A percentile compares a stretch with the other conserved stretches of the same genome.
Evolutionary conservation across 2,888 invertebrate species (phyloP).

Genomic region (Epinotia nisella): DNA sequence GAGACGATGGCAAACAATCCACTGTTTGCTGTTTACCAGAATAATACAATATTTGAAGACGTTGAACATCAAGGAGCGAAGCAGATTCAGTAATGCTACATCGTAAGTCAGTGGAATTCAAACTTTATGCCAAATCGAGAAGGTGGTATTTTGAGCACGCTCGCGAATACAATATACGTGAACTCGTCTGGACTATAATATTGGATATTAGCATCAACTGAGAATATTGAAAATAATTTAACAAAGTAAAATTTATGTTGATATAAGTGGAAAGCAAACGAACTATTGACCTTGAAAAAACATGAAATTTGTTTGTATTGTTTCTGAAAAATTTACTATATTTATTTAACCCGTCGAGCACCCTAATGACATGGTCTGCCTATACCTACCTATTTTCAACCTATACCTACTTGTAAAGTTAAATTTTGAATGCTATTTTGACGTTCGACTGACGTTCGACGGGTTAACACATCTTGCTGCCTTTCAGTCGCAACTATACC

Average conservation of each 20-base stretch:
- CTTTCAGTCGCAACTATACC: too few species aligned
- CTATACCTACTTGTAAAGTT: too few species aligned
- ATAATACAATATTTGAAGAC: constrained; percentile 7
- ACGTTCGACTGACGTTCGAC: too few species aligned
- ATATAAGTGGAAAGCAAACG: background rate
- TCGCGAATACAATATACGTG: background rate
- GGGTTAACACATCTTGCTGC: too few species aligned
- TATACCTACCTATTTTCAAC: too few species aligned
- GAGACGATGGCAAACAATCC: constrained; percentile 9
- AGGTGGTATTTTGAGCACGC: background rate
- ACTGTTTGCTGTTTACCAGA: constrained; percentile 4
- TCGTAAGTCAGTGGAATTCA: background rate
- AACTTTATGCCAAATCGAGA: background rate
- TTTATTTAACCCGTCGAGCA: too few species aligned
- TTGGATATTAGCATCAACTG: background rate
- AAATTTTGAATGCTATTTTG: too few species aligned
- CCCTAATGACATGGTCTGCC: too few species aligned
- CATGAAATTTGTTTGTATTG: too few species aligned
- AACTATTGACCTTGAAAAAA: background rate
- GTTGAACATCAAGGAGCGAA: background rate
- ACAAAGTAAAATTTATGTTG: background rate
- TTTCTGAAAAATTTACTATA: too few species aligned
- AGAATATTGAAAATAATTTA: background rate
- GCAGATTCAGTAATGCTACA: background rate
- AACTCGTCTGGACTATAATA: background rate